Evolutionary conservation across 2,113 vertebrate species (phyloP).

Genomic region (Casuarius casuarius): DNA sequence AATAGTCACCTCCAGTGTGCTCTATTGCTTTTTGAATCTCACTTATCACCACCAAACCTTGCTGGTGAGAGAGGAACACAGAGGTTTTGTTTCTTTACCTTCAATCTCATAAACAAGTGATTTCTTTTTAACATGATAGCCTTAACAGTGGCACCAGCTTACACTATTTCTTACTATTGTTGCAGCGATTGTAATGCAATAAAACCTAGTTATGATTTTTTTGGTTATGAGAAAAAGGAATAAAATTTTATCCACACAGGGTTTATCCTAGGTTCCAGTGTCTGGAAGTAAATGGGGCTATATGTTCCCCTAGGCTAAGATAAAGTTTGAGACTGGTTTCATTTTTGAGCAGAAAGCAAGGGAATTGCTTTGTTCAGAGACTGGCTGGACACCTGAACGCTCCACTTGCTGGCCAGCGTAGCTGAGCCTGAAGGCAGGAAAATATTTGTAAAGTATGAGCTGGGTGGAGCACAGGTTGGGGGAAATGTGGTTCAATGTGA

Average conservation of each 20-base stretch:
- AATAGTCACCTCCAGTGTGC: neutral
- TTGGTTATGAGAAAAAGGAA: neutral
- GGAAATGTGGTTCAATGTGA: neutral
- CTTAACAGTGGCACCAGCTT: fast-evolving
- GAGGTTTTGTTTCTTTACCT: fast-evolving
- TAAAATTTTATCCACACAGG: neutral
- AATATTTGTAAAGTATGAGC: neutral
- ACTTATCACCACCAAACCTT: neutral
- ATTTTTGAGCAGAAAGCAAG: neutral
- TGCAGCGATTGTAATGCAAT: neutral
- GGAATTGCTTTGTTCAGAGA: neutral
- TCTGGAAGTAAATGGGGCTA: neutral
- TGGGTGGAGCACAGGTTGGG: neutral
- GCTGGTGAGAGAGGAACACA: neutral
- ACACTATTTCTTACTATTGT: neutral
- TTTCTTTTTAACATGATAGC: neutral
- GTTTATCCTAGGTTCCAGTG: neutral
- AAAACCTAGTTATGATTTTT: neutral
- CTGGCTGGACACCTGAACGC: neutral
- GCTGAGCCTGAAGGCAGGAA: neutral
- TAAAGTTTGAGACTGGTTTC: fast-evolving
- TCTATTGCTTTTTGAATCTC: fast-evolving
- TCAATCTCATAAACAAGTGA: neutral
- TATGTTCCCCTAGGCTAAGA: neutral
- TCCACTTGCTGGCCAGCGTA: neutral